Evolutionary conservation across 2,113 vertebrate genomes (phyloP).

Genomic region (Cairina moschata): DNA sequence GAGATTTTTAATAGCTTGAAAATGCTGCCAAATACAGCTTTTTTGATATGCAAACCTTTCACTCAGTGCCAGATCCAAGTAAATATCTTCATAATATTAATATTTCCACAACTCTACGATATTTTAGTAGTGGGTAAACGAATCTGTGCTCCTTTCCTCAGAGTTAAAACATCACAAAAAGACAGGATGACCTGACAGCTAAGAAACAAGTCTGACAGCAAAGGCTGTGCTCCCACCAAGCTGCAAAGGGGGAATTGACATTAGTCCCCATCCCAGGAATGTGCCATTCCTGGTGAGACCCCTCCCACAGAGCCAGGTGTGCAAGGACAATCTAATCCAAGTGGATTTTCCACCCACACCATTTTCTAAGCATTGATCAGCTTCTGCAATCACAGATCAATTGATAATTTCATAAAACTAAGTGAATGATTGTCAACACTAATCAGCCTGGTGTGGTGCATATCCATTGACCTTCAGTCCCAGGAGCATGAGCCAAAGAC

Average conservation of each 20-base stretch:
- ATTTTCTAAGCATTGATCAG: slow-evolving; percentile 51
- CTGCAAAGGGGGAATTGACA: neutral
- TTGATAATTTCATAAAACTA: slow-evolving; percentile 64
- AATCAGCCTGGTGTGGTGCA: slow-evolving; percentile 37
- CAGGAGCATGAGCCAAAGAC: slow-evolving; percentile 14
- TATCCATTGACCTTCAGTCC: slow-evolving; percentile 41
- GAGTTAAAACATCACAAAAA: neutral
- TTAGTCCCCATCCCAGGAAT: neutral
- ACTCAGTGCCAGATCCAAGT: neutral
- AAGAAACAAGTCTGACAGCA: neutral
- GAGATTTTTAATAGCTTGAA: neutral
- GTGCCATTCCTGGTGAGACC: neutral
- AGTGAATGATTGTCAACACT: slow-evolving; percentile 54
- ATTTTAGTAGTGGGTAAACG: neutral
- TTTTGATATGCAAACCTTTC: neutral
- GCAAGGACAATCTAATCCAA: slow-evolving; percentile 4
- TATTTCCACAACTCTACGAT: neutral
- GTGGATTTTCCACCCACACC: neutral
- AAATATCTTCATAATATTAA: neutral
- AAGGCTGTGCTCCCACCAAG: neutral
- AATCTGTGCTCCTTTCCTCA: neutral
- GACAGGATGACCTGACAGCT: neutral
- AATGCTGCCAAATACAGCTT: neutral
- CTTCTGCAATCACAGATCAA: slow-evolving; percentile 62
- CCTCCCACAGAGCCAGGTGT: neutral